These are phyloP conservation scores for Sinocyclocheilus anshuiensis DNA, from an alignment of 2,113 vertebrate genomes.

Conservation along the genomic window DNA sequence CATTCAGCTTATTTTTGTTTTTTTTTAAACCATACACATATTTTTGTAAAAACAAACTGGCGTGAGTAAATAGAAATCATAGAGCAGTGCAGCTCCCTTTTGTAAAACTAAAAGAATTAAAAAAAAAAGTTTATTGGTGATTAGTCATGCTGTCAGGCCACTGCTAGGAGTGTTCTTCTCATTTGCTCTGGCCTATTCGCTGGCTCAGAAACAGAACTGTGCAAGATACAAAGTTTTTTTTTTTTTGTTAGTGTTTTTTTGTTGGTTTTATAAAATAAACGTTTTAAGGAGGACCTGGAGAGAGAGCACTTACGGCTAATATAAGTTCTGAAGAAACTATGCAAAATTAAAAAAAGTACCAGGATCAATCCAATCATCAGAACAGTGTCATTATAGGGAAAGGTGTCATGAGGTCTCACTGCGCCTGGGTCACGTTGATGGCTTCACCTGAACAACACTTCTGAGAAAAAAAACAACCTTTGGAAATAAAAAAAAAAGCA, in stretches of 20 bases:
- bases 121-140: conserved; percentile 63
- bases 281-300: conserved; percentile 72
- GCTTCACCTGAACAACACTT: conserved; percentile 67
- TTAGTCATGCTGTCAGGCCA: conserved; percentile 70
- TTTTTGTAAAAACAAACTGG: conserved; percentile 48
- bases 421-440: conserved; percentile 60
- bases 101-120: conserved; percentile 25
- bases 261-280: conserved; percentile 58
- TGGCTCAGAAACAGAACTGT: conserved; percentile 81
- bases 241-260: conserved; percentile 62
- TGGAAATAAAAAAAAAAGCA: conserved; percentile 62
- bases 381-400: conserved; percentile 10
- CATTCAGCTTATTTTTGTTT: conserved; percentile 30
- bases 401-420: conserved; percentile 58
- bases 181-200: conserved; percentile 67
- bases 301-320: conserved; percentile 83
- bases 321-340: conserved; percentile 71
- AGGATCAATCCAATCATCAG: conserved; percentile 53
- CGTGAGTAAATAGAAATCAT: conserved; percentile 45
- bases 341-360: conserved; percentile 61
- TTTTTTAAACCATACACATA: conserved; percentile 34
- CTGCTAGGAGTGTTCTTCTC: conserved; percentile 63
- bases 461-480: conserved; percentile 48
- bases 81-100: conserved; percentile 68
- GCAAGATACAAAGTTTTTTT: conserved; percentile 73